Base-by-base conservation (phyloP, 1,140 invertebrate species). In the Drosophila leontia region DNA sequence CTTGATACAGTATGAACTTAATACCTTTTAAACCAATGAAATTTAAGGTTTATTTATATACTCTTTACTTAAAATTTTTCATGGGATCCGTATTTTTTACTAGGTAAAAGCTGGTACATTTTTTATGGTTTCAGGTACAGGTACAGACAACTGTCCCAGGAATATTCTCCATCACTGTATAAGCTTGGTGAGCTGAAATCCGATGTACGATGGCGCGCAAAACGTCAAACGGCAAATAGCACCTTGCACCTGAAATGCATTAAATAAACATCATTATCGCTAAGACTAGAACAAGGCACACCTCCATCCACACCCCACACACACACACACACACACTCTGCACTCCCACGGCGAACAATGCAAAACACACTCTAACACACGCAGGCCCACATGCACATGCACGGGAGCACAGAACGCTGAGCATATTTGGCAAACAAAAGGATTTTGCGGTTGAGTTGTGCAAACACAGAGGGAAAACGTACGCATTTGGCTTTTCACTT, bases 211-310 rank as follows among this genome's bases (percentile, higher is more conserved):
- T 78, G 64, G 76, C 67, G 76, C 75, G 76, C 76, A 74, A 78
- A 78, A 88, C 81, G 85, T 81, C 85, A 88, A 90, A 90, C 63
- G 77, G 81, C 84, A 88, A 90, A 85, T 80, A 88, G 82, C 84
- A 84, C 72, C 84, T 88, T 85, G 85, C 85, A 88, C 84, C 84
- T 88, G 84, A 74, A 88, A 88, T 88, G 84, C 84, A 88, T 88
- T 88, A 90, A 88, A 90, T 88, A 88, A 88, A 88, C 84, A 88
- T 88, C 84, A 90, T 88, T 88, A 88, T 88, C 85, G 84, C 85
- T 60, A 85, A 90, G 84, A 78, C 84, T 75, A 58, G 67, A 63
- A 80, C 76, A 80, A 70, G 75, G 63, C 56, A 53, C 23, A 51
- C 35, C 34, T 34, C 29, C 29, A 17, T 7, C 50, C 12, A 32